Evolutionary conservation across 1,140 invertebrate species (phyloP), one percentile per base, ranked within the genome.

Genomic region (Hyposmocoma kahamanoa): DNA sequence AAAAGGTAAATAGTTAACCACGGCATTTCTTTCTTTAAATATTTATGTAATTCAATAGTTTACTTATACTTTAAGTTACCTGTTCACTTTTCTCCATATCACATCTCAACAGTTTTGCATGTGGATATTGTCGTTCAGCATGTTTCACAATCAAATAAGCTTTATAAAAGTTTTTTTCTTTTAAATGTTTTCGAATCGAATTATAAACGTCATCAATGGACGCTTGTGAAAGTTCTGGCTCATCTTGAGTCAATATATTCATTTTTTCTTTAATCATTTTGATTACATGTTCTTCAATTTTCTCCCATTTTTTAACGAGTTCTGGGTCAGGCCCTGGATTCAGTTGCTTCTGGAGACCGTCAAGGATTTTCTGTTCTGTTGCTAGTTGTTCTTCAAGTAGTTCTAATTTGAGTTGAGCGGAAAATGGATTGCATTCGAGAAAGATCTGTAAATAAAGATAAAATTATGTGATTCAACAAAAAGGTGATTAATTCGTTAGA

Each of bases 391-490:
- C 79, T 42, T 88, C 84, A 1, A 93, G 69, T 59, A 90, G 73
- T 42, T 88, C 77, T 19, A 90, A 63, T 38, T 91, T 90, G 3
- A 93, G 69, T 79, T 90, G 75, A 0, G 87, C 87, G 13, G 84
- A 81, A 56, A 93, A 96, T 22, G 94, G 94, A 87, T 97, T 96
- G 32, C 89, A 89, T 75, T 95, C 91, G 3, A 96, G 80, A 57
- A 95, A 89, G 15, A 90, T 68, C 86, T 87, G 48, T 5, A 77
- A 70, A 30, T 1, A n/a, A n/a, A 30, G 2, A 6, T 3, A 30
- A 30, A 2, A 3, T 30, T 6, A 30, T 30, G 24, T 26, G 24
- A 6, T 26, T 26, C 24, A 6, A n/a, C n/a, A n/a, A n/a, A n/a
- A n/a, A n/a, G n/a, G n/a, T n/a, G n/a, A n/a, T n/a, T n/a, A n/a